Percentiles rank a stretch among this genome's conserved stretches.
Evolutionary conservation across 2,797 vertebrate species (phyloP).

Genomic region (Adelosebastes latens): DNA sequence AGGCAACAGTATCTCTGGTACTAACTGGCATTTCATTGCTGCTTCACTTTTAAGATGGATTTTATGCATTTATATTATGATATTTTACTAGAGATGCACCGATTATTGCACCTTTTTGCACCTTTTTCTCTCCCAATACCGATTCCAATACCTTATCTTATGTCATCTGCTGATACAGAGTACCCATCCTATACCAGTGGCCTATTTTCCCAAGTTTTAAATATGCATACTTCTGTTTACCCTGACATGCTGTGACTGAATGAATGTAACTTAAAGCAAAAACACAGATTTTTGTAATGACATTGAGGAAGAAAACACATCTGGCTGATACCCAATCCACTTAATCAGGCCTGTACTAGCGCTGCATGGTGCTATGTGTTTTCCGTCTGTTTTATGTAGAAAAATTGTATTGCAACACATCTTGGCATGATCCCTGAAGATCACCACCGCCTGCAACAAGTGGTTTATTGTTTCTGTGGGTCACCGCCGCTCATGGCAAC

Average conservation of each 20-base stretch:
- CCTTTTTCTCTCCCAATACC: background rate
- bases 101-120: background rate
- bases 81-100: background rate
- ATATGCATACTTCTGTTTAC: background rate
- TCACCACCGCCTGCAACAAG: background rate
- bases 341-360: background rate
- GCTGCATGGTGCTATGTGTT: background rate
- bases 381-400: background rate
- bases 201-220: background rate
- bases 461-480: background rate
- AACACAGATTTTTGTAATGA: background rate
- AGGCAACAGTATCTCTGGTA: background rate
- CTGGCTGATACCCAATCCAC: constrained; percentile 9
- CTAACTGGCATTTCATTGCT: background rate
- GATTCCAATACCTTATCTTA: background rate
- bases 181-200: background rate
- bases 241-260: background rate
- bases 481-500: background rate
- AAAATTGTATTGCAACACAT: too few relatives aligned
- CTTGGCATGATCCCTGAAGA: too few relatives aligned
- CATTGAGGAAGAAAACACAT: background rate
- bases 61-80: background rate
- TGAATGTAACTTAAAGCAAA: background rate
- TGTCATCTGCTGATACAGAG: background rate
- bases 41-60: background rate